phyloP scores from a whole-genome alignment of 2,888 invertebrate species.

The Xiphydria camelus region DNA sequence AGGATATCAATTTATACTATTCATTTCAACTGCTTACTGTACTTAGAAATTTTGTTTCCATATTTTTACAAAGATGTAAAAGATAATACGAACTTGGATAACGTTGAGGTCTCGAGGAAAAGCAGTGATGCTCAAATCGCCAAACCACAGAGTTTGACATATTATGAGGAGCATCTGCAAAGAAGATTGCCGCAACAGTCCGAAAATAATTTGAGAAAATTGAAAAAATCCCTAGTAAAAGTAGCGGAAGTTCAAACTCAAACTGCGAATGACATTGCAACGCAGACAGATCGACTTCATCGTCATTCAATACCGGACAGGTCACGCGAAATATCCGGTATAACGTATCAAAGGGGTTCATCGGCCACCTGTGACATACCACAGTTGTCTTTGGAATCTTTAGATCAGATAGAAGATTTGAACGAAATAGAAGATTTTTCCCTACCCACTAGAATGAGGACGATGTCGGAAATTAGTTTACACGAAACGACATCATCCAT shows the following conservation, averaged over 20 bases:
- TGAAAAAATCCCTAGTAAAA: slow-evolving; percentile 36
- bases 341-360: slow-evolving; percentile 37
- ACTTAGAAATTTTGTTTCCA: too few species aligned
- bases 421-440: slow-evolving; percentile 50
- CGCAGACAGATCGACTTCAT: slow-evolving; percentile 46
- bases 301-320: slow-evolving; percentile 17
- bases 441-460: slow-evolving; percentile 47
- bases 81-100: too few species aligned
- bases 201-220: slow-evolving; percentile 27
- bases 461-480: slow-evolving; percentile 55
- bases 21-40: too few species aligned
- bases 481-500: slow-evolving; percentile 56
- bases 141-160: too few species aligned
- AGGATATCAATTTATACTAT: too few species aligned
- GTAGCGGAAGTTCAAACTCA: slow-evolving; percentile 54
- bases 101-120: too few species aligned
- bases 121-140: too few species aligned
- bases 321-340: slow-evolving; percentile 37
- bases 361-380: slow-evolving; percentile 33
- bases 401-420: slow-evolving; percentile 44
- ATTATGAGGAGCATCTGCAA: too few species aligned
- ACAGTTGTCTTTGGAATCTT: slow-evolving; percentile 43
- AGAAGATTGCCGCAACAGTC: too few species aligned
- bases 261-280: slow-evolving; percentile 54
- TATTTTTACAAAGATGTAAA: too few species aligned